Base-by-base conservation (phyloP, 1,140 invertebrate species). In the Eulimnadia texana region DNA sequence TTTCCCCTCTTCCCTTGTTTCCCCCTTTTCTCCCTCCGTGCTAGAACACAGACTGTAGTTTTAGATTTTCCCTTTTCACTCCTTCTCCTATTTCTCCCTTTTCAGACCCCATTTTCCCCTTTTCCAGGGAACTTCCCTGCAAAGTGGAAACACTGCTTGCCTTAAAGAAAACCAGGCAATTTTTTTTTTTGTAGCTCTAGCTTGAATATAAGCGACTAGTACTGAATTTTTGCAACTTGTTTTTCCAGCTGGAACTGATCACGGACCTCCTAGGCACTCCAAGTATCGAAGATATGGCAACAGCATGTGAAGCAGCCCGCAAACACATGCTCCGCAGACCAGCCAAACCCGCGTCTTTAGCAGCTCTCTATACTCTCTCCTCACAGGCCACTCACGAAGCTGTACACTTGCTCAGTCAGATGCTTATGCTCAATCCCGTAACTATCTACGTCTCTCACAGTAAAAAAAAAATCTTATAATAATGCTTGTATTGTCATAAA, bases 191-290 rank as follows among this genome's bases (percentile, higher is more conserved):
- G n/a, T n/a, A n/a, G n/a, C n/a, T n/a, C n/a, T n/a, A n/a, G n/a
- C n/a, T n/a, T n/a, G n/a, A n/a, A n/a, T 9, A 42, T 6, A 42
- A 16, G 33, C 33, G 6, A 9, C 16, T 42, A 42, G 16, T 42
- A 42, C n/a, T 42, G 6, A 42, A 42, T 42, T 42, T 42, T 6
- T 42, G 6, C 16, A 42, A 9, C 16, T 6, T 16, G 16, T 16
- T 60, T 66, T 78, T 79, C 57, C 77, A 93, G 84, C 76, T 99
- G 76, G 95, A 98, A 76, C 75, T 98, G 64, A 98, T 99, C 68
- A 96, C 93, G 25, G 93, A 98, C 75, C 76, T 99, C 62, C 77
- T 99, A 63, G 96, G 96, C 53, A 98, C 96, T n/a, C 96, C 96
- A 27, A 86, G 86, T 59, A 74, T 88, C 69, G 90, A 94, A 69